These are phyloP conservation scores for Encarsia formosa DNA, from an alignment of 2,888 invertebrate genomes.

Conservation along the genomic window DNA sequence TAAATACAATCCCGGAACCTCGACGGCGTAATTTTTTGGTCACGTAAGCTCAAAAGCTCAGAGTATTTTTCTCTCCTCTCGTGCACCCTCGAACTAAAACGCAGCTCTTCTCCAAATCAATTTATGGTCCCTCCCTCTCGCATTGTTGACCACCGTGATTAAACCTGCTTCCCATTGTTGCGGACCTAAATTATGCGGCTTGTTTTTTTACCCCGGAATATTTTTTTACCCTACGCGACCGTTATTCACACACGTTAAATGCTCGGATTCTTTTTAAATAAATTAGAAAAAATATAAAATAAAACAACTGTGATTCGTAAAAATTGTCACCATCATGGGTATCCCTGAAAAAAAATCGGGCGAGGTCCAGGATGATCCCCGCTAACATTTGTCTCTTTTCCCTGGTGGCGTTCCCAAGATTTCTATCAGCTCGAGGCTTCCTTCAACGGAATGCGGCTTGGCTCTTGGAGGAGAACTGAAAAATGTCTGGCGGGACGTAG, in stretches of 20 bases:
- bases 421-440: conserved; percentile 41
- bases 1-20: conserved; percentile 46
- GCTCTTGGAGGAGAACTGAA: no score
- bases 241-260: no score
- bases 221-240: no score
- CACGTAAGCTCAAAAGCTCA: conserved; percentile 48
- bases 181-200: no score
- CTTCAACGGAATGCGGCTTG: no score
- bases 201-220: no score
- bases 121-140: conserved; percentile 45
- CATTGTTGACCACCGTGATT: no score
- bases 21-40: conserved; percentile 47
- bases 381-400: conserved; percentile 44
- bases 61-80: conserved; percentile 38
- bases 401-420: conserved; percentile 45
- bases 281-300: no score
- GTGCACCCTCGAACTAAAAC: no score
- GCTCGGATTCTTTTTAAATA: no score
- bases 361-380: conserved; percentile 36
- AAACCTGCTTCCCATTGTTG: conserved; percentile 46
- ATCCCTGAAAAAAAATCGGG: conserved; percentile 36
- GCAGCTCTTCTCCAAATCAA: conserved; percentile 49
- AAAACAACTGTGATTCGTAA: no score
- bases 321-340: no score
- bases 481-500: conserved; percentile 8